Conservation (phyloP, 2,888 invertebrate species). For the Caenorhabditis sp. region DNA sequence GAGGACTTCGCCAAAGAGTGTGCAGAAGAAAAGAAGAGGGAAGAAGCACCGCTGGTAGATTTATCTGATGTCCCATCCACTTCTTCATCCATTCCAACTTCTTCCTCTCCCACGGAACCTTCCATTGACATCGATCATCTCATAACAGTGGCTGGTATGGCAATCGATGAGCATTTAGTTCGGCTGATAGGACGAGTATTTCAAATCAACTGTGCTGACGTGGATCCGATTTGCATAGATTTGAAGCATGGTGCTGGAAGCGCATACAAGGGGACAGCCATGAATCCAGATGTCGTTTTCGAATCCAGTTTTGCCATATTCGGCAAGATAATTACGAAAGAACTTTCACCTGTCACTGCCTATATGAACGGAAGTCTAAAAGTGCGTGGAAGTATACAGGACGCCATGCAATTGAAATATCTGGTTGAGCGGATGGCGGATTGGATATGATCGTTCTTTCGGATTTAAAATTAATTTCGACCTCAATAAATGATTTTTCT, state of each 20-base stretch:
- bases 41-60: conserved; percentile 42
- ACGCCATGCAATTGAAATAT: conserved; percentile 77
- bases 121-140: conserved; percentile 73
- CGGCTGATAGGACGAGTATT: conserved; percentile 68
- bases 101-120: conserved; percentile 11
- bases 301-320: conserved; percentile 62
- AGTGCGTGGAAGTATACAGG: conserved; percentile 75
- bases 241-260: conserved; percentile 68
- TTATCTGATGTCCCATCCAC: conserved; percentile 48
- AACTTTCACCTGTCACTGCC: conserved; percentile 75
- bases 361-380: conserved; percentile 79
- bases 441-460: conserved; percentile 43
- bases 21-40: conserved; percentile 50
- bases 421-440: conserved; percentile 74
- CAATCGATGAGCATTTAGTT: conserved; percentile 72
- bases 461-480: not conserved
- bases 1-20: conserved; percentile 68
- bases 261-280: conserved; percentile 65
- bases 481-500: conserved; percentile 36
- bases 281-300: conserved; percentile 69
- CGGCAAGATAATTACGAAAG: conserved; percentile 56
- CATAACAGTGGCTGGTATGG: conserved; percentile 70
- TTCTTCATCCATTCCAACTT: conserved; percentile 8
- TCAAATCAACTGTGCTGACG: conserved; percentile 65
- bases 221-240: conserved; percentile 72